These are phyloP conservation scores for Leucophenga maculata DNA, from an alignment of 2,888 invertebrate species.

Conservation along the genomic window DNA sequence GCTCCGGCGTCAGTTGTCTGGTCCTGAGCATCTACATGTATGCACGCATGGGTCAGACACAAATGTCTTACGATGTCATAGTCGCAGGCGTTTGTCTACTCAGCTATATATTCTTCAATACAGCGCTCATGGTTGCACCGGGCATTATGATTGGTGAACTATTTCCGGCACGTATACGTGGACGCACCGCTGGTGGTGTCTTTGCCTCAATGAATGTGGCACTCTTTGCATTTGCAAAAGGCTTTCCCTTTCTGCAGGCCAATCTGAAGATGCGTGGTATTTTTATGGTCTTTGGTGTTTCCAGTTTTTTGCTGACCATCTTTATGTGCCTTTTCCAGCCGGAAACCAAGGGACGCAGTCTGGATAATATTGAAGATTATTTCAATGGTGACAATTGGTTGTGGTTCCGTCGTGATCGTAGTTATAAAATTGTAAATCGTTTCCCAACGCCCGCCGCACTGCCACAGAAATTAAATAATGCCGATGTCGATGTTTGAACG, in stretches of 20 bases:
- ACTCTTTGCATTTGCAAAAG: slow-evolving; percentile 80
- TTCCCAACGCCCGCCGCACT: slow-evolving; percentile 30
- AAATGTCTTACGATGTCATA: slow-evolving; percentile 59
- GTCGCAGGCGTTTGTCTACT: slow-evolving; percentile 73
- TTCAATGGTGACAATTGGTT: slow-evolving; percentile 79
- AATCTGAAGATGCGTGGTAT: slow-evolving; percentile 79
- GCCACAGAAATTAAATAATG: neutral
- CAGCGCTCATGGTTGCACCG: slow-evolving; percentile 83
- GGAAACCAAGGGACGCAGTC: slow-evolving; percentile 81
- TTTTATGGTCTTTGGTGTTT: slow-evolving; percentile 80
- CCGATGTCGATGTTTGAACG: too few relatives aligned
- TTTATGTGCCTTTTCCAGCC: slow-evolving; percentile 81
- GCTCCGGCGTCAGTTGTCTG: slow-evolving; percentile 79
- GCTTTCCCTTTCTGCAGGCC: slow-evolving; percentile 78
- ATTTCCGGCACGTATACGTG: slow-evolving; percentile 81
- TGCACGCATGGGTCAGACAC: slow-evolving; percentile 61
- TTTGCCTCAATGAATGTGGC: slow-evolving; percentile 81
- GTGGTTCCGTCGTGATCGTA: slow-evolving; percentile 73
- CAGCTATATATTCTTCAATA: slow-evolving; percentile 83
- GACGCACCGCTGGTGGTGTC: slow-evolving; percentile 81
- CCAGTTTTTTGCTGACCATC: slow-evolving; percentile 77
- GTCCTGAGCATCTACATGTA: slow-evolving; percentile 75
- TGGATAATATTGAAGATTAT: slow-evolving; percentile 85
- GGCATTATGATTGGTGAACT: slow-evolving; percentile 84
- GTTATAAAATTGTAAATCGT: slow-evolving; percentile 57